phyloP scores from a whole-genome alignment of 2,113 vertebrate genomes.

The Larimichthys polyactis region DNA sequence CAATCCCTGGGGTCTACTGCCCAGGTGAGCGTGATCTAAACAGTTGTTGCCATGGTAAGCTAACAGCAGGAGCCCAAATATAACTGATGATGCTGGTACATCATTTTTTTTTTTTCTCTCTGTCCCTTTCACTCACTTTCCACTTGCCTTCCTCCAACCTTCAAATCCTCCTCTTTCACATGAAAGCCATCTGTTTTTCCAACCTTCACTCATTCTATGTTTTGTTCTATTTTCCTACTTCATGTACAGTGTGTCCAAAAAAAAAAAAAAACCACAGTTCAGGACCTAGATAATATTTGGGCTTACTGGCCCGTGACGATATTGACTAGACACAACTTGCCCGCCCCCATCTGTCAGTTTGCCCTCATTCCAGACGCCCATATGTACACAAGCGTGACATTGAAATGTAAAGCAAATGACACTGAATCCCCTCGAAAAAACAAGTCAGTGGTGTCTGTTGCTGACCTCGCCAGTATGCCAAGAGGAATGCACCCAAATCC shows the following conservation, averaged over 20 bases:
- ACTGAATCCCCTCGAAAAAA: slow-evolving; percentile 51
- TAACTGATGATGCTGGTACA: slow-evolving; percentile 45
- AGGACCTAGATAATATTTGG: slow-evolving; percentile 58
- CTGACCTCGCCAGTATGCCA: slow-evolving; percentile 18
- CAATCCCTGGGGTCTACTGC: slow-evolving; percentile 33
- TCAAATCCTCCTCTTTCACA: slow-evolving; percentile 4
- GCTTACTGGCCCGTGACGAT: slow-evolving; percentile 67
- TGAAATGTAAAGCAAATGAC: slow-evolving; percentile 13
- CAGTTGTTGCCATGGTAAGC: slow-evolving; percentile 65
- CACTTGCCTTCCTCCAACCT: slow-evolving; percentile 1
- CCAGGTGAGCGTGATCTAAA: slow-evolving; percentile 67
- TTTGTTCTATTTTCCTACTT: neutral
- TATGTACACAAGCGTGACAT: slow-evolving; percentile 38
- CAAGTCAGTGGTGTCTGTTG: slow-evolving; percentile 24
- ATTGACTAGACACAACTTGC: slow-evolving; percentile 70
- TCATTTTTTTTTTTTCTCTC: neutral
- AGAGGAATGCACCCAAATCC: slow-evolving; percentile 22
- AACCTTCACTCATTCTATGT: neutral
- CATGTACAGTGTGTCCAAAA: neutral
- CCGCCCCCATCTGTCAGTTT: slow-evolving; percentile 68
- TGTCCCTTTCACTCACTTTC: neutral
- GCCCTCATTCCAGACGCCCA: slow-evolving; percentile 53
- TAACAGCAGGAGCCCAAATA: slow-evolving; percentile 58
- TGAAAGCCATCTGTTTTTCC: slow-evolving; percentile 41
- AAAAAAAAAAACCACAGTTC: slow-evolving; percentile 30